Evolutionary conservation across 2,888 invertebrate genomes (phyloP).

Genomic region (Phyllotreta cruciferae): DNA sequence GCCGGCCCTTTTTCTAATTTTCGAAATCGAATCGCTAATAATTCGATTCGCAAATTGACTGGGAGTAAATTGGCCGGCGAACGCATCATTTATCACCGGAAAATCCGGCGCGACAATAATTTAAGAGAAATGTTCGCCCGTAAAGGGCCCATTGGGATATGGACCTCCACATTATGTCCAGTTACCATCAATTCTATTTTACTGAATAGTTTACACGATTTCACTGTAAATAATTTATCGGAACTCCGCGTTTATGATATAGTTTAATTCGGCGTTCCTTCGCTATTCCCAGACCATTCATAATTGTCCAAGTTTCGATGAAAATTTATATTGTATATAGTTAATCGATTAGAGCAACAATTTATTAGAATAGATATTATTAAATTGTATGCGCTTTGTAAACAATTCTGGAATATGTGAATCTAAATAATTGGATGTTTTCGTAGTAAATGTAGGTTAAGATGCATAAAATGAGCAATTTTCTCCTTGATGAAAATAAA

Average conservation of each 20-base stretch:
- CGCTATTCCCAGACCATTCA: background rate
- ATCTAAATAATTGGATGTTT: conserved; percentile 2
- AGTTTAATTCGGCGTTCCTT: conserved; percentile 3
- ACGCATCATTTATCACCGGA: conserved; percentile 29
- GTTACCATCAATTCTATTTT: conserved; percentile 34
- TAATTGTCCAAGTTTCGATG: background rate
- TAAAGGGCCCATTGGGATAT: conserved; percentile 29
- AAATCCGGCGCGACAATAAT: conserved; percentile 35
- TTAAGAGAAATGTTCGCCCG: conserved; percentile 35
- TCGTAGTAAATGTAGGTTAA: background rate
- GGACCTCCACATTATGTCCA: conserved; percentile 29
- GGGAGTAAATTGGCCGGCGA: conserved; percentile 28
- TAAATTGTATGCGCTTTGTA: too few species aligned
- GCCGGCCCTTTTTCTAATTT: background rate
- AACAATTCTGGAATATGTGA: too few species aligned
- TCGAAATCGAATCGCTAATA: conserved; percentile 18
- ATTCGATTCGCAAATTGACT: conserved; percentile 22
- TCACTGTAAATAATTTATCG: conserved; percentile 29
- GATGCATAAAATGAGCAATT: background rate
- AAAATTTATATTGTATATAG: too few species aligned
- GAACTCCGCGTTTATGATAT: conserved; percentile 14
- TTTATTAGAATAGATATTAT: too few species aligned
- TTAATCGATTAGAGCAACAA: too few species aligned
- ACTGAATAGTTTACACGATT: conserved; percentile 28
- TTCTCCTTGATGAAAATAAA: background rate